Evolutionary conservation across 2,113 vertebrate genomes (phyloP).

Genomic region (Sprattus sprattus): DNA sequence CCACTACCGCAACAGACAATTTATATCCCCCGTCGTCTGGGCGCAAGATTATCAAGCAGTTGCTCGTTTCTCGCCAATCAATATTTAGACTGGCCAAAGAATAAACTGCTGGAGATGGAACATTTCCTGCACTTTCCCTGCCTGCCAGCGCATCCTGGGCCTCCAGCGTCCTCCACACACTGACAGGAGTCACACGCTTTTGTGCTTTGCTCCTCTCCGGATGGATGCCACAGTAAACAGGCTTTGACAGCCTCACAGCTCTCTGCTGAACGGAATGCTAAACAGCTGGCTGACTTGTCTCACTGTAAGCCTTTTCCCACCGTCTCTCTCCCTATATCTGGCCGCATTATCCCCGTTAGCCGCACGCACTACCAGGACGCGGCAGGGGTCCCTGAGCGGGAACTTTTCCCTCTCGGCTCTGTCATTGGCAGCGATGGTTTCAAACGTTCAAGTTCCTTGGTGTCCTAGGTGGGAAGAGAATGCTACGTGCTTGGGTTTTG

Average conservation of each 20-base stretch:
- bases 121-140: background rate
- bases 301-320: background rate
- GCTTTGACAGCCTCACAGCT: constrained; percentile 41
- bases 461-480: background rate
- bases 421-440: background rate
- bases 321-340: background rate
- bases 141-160: background rate
- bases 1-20: constrained; percentile 11
- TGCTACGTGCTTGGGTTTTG: background rate
- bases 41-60: background rate
- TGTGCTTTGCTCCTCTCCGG: constrained; percentile 15
- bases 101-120: background rate
- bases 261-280: constrained; percentile 8
- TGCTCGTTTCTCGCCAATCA: background rate
- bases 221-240: constrained; percentile 51
- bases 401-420: background rate
- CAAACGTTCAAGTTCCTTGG: background rate
- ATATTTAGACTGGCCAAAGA: constrained; percentile 15
- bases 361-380: background rate
- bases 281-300: background rate
- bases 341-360: background rate
- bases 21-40: background rate
- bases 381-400: background rate
- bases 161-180: background rate
- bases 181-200: constrained; percentile 7